These are phyloP conservation scores for Saccostrea cuccullata DNA, from an alignment of 1,140 invertebrate genomes.

Conservation along the genomic window DNA sequence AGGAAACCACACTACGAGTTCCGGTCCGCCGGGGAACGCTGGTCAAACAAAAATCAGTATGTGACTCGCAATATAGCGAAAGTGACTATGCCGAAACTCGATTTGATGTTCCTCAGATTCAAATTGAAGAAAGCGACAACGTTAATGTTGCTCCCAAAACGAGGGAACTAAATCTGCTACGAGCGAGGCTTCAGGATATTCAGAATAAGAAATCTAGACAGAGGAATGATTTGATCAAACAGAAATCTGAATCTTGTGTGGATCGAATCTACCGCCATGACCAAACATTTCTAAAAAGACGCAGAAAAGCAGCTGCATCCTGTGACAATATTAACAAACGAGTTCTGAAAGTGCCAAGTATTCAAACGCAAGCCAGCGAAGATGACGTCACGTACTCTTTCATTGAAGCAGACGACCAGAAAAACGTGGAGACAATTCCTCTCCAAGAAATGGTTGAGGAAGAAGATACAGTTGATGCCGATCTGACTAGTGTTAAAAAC, in stretches of 20 bases:
- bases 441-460: conserved; percentile 7
- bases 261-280: conserved; percentile 39
- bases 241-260: conserved; percentile 35
- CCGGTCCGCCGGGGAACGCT: not conserved
- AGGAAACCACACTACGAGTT: not conserved
- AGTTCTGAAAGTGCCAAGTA: conserved; percentile 24
- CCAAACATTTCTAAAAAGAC: conserved; percentile 30
- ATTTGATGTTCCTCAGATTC: not conserved
- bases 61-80: conserved; percentile 25
- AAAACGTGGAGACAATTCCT: conserved; percentile 21
- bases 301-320: conserved; percentile 4
- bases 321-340: conserved; percentile 27
- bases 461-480: not conserved
- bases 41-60: conserved; percentile 21
- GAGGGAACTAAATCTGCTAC: conserved; percentile 13
- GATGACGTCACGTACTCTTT: conserved; percentile 7
- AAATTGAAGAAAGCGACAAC: conserved; percentile 19
- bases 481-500: not conserved
- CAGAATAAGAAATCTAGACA: conserved; percentile 32
- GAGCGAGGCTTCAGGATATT: conserved; percentile 31
- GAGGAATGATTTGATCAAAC: conserved; percentile 25
- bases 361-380: conserved; percentile 21
- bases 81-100: conserved; percentile 24
- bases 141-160: not conserved
- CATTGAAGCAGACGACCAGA: conserved; percentile 8